phyloP scores from a whole-genome alignment of 1,140 invertebrate species.

The Ostrea edulis region DNA sequence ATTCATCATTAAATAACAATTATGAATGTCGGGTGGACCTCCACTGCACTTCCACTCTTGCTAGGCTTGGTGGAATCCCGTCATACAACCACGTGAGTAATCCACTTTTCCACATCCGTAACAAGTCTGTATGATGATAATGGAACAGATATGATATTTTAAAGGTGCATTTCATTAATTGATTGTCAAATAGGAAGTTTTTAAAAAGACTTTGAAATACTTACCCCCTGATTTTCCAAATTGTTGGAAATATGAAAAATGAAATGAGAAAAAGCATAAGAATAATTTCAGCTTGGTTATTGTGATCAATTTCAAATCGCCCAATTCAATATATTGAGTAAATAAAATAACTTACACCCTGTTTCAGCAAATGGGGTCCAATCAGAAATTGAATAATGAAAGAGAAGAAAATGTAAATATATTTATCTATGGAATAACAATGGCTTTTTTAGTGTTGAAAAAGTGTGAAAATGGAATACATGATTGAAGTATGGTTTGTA shows the following conservation, averaged over 20 bases:
- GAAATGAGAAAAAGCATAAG: conserved; percentile 23
- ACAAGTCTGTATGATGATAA: conserved; percentile 64
- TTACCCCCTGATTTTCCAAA: conserved; percentile 43
- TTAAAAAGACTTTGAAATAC: not conserved
- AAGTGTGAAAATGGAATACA: not conserved
- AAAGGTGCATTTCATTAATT: no score
- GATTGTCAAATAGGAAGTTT: no score
- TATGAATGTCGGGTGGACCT: not conserved
- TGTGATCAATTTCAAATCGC: no score
- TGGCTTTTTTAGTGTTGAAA: not conserved
- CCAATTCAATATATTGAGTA: no score
- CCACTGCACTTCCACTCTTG: not conserved
- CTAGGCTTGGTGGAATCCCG: conserved; percentile 63
- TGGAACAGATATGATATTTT: not conserved
- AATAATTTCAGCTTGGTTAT: no score
- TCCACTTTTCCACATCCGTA: conserved; percentile 69
- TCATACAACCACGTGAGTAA: conserved; percentile 68
- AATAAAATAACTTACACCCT: conserved; percentile 55
- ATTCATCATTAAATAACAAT: not conserved
- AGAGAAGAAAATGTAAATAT: not conserved
- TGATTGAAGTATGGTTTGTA: not conserved
- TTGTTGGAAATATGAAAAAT: not conserved
- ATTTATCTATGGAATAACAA: not conserved
- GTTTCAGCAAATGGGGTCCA: conserved; percentile 26
- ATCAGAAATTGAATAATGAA: conserved; percentile 10